These are phyloP conservation scores for Mandrillus leucophaeus DNA, from an alignment of 2,113 vertebrate genomes.

Conservation along the genomic window DNA sequence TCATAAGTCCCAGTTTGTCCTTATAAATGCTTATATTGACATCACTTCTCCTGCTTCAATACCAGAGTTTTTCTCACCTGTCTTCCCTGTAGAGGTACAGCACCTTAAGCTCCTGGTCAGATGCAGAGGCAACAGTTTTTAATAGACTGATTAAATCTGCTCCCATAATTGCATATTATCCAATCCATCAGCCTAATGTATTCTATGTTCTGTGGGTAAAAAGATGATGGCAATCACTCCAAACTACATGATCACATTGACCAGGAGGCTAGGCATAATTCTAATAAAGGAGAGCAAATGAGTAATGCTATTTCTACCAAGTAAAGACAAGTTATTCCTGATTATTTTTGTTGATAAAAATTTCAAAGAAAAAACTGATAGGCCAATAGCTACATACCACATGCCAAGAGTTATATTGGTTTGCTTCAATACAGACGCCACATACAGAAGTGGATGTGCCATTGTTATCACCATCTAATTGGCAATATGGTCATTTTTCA, in stretches of 20 bases:
- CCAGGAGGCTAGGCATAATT: no score
- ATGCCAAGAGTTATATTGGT: not conserved
- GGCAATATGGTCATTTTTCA: not conserved
- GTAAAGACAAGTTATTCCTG: not conserved
- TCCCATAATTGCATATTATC: not conserved
- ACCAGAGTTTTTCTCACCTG: not conserved
- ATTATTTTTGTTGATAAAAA: not conserved
- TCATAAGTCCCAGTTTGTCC: not conserved
- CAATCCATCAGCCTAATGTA: not conserved
- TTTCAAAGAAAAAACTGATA: not conserved
- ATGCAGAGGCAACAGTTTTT: not conserved
- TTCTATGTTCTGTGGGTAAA: not conserved
- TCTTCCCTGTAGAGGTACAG: not conserved
- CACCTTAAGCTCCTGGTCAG: not conserved
- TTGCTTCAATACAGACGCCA: not conserved
- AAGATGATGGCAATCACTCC: not conserved
- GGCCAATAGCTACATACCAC: not conserved
- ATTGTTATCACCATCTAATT: not conserved
- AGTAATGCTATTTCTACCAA: not conserved
- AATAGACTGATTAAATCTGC: not conserved
- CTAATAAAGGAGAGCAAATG: not conserved
- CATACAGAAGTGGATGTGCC: not conserved
- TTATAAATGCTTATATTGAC: not conserved
- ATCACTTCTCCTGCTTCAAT: not conserved
- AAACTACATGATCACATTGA: not conserved